Conservation (phyloP, 2,113 vertebrate genomes). For the Patagioenas fasciata region DNA sequence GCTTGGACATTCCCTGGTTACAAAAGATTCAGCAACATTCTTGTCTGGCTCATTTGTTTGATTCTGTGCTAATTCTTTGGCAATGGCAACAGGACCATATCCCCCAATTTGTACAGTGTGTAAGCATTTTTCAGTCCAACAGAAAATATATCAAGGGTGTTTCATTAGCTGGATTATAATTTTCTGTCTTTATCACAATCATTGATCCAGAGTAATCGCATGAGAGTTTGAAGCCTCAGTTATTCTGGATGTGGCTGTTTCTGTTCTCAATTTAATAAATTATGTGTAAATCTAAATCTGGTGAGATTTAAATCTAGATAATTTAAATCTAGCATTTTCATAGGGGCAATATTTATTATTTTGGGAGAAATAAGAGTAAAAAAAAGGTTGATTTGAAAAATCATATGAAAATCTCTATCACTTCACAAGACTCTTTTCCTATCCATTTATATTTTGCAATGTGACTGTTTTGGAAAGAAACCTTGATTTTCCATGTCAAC, state of each 20-base stretch:
- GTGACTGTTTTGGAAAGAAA: not conserved
- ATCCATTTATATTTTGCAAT: not conserved
- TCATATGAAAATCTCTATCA: not conserved
- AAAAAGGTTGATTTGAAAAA: not conserved
- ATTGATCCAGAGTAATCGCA: not conserved
- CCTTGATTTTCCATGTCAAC: not conserved
- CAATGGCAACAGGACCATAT: not conserved
- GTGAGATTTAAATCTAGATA: not conserved
- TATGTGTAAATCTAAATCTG: not conserved
- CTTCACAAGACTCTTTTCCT: not conserved
- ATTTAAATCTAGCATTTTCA: not conserved
- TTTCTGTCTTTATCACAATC: not conserved
- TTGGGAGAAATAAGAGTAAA: not conserved
- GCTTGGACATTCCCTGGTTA: not conserved
- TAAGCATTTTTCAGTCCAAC: not conserved
- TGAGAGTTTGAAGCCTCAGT: not conserved
- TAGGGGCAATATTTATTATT: not conserved
- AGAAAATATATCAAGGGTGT: not conserved
- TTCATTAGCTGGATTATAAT: not conserved
- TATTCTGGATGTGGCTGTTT: not conserved
- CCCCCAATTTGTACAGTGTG: not conserved
- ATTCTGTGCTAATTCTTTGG: constrained; percentile 27
- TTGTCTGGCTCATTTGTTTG: constrained; percentile 1
- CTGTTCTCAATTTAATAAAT: not conserved
- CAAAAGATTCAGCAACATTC: constrained; percentile 11